phyloP scores from a whole-genome alignment of 2,797 vertebrate species.

The Kryptopterus vitreolus region DNA sequence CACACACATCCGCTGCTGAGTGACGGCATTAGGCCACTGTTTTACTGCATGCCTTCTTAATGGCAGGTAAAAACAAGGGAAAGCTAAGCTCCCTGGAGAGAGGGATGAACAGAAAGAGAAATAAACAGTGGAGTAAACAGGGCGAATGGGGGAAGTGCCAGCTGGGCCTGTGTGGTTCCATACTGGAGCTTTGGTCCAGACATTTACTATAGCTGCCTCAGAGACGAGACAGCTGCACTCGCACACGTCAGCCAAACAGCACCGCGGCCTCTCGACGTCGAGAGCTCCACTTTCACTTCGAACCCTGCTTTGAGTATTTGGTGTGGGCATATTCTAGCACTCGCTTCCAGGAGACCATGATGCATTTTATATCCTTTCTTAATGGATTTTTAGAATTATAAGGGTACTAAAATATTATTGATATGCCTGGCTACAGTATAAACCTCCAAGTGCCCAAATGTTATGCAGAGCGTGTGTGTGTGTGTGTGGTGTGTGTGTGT shows the following conservation, averaged over 20 bases:
- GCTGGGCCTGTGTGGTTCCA: constrained; percentile 41
- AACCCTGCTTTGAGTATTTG: constrained; percentile 32
- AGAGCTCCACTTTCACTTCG: constrained; percentile 53
- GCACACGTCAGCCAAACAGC: constrained; percentile 47
- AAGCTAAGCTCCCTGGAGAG: constrained; percentile 49
- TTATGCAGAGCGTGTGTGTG: constrained; percentile 3
- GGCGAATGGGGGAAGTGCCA: constrained; percentile 33
- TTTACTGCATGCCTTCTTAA: constrained; percentile 55
- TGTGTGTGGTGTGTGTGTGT: not conserved
- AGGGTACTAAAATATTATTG: constrained; percentile 39
- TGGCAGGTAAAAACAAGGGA: constrained; percentile 60
- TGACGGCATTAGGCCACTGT: constrained; percentile 65
- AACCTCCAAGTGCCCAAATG: not conserved
- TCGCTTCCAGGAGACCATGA: constrained; percentile 38
- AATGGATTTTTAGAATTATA: constrained; percentile 51
- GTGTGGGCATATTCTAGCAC: constrained; percentile 46
- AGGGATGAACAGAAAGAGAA: constrained; percentile 56
- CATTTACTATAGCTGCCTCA: constrained; percentile 51
- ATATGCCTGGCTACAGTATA: not conserved
- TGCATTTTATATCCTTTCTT: constrained; percentile 40
- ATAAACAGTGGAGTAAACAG: constrained; percentile 56
- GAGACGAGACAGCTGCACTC: constrained; percentile 62
- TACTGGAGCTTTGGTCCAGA: constrained; percentile 46
- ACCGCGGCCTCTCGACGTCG: constrained; percentile 39
- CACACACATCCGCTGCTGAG: constrained; percentile 67